Evolutionary conservation across 2,797 vertebrate species (phyloP).

Genomic region (Periophthalmus magnuspinnatus): DNA sequence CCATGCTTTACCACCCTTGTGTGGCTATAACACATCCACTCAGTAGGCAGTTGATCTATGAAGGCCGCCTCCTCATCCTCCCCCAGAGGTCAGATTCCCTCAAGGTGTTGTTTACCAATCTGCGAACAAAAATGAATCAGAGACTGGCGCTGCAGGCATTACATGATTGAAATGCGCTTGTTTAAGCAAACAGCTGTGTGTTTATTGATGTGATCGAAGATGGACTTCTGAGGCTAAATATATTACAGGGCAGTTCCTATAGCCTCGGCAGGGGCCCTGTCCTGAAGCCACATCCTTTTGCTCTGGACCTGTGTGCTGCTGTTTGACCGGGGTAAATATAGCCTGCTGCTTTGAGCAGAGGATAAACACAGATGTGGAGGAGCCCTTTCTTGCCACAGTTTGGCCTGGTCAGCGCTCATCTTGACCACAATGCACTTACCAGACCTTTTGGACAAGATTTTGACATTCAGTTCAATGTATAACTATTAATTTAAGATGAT

Average conservation of each 20-base stretch:
- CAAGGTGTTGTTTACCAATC: slow-evolving; percentile 61
- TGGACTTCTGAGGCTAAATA: slow-evolving; percentile 14
- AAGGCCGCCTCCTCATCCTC: slow-evolving; percentile 38
- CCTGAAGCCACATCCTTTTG: slow-evolving; percentile 34
- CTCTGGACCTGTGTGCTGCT: slow-evolving; percentile 44
- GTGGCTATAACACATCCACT: slow-evolving; percentile 56
- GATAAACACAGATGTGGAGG: slow-evolving; percentile 84
- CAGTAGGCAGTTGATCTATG: slow-evolving; percentile 54
- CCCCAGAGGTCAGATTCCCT: slow-evolving; percentile 51
- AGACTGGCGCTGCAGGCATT: slow-evolving; percentile 21
- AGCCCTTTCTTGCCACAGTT: slow-evolving; percentile 71
- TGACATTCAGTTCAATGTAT: not conserved
- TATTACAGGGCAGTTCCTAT: slow-evolving; percentile 22
- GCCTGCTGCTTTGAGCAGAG: slow-evolving; percentile 78
- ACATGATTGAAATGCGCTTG: slow-evolving; percentile 25
- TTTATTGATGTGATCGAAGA: slow-evolving; percentile 4
- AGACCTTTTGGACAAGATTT: slow-evolving; percentile 24
- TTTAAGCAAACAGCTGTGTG: slow-evolving; percentile 2
- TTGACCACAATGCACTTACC: slow-evolving; percentile 56
- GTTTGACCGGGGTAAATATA: slow-evolving; percentile 82
- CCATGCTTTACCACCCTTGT: slow-evolving; percentile 53
- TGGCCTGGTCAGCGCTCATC: slow-evolving; percentile 48
- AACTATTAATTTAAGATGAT: not conserved
- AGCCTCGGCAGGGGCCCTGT: slow-evolving; percentile 12
- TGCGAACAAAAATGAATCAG: slow-evolving; percentile 36